phyloP scores from a whole-genome alignment of 2,797 vertebrate species.

The Tokudaia tokunoshimensis region DNA sequence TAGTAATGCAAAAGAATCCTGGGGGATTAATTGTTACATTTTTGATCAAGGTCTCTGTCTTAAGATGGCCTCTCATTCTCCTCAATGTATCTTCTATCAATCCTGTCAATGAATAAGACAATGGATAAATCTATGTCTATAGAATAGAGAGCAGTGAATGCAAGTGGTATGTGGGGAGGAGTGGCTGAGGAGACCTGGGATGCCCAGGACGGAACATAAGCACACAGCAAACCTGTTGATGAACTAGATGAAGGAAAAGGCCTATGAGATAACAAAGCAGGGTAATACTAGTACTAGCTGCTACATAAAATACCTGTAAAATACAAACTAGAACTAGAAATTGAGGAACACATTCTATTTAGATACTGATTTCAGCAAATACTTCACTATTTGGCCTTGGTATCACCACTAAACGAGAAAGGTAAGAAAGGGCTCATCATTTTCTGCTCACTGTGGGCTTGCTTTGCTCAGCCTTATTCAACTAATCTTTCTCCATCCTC shows the following conservation, averaged over 20 bases:
- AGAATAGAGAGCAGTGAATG: not conserved
- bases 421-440: constrained; percentile 6
- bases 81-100: not conserved
- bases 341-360: not conserved
- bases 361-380: not conserved
- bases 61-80: not conserved
- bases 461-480: constrained; percentile 29
- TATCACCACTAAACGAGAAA: not conserved
- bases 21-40: not conserved
- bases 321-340: not conserved
- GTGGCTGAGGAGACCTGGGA: not conserved
- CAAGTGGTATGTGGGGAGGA: not conserved
- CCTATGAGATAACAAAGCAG: not conserved
- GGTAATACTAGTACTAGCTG: not conserved
- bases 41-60: not conserved
- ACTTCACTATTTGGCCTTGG: not conserved
- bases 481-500: not conserved
- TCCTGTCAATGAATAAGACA: not conserved
- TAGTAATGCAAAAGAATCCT: not conserved
- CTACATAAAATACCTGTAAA: not conserved
- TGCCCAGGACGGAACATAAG: not conserved
- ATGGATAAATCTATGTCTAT: not conserved
- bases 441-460: constrained; percentile 12
- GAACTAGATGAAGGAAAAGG: not conserved
- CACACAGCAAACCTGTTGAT: not conserved